These are phyloP conservation scores for Drosophila limbata DNA, from an alignment of 2,888 invertebrate genomes.

Conservation along the genomic window DNA sequence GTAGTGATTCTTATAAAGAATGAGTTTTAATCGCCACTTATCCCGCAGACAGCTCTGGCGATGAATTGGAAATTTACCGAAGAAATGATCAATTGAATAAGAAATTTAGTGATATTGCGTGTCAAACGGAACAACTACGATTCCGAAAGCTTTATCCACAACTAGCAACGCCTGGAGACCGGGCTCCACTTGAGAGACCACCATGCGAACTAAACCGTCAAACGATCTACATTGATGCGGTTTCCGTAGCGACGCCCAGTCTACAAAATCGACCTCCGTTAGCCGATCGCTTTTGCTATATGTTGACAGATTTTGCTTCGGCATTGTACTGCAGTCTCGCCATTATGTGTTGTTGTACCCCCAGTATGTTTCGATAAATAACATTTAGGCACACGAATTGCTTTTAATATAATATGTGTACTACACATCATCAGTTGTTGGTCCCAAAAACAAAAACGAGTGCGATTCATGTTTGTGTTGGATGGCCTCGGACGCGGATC, in stretches of 20 bases:
- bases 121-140: slow-evolving; percentile 66
- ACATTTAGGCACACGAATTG: slow-evolving; percentile 4
- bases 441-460: neutral
- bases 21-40: neutral
- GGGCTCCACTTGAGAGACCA: neutral
- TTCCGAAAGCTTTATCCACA: neutral
- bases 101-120: slow-evolving; percentile 8
- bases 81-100: neutral
- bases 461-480: slow-evolving; percentile 11
- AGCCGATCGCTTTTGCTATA: slow-evolving; percentile 72
- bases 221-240: slow-evolving; percentile 59
- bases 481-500: neutral
- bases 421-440: neutral
- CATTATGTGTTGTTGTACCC: slow-evolving; percentile 74
- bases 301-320: slow-evolving; percentile 71
- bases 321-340: slow-evolving; percentile 72
- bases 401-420: slow-evolving; percentile 19
- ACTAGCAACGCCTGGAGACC: slow-evolving; percentile 1
- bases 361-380: slow-evolving; percentile 67
- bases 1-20: neutral
- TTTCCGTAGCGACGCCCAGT: slow-evolving; percentile 39
- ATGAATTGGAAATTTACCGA: slow-evolving; percentile 53
- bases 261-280: slow-evolving; percentile 49
- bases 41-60: slow-evolving; percentile 59
- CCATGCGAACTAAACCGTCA: slow-evolving; percentile 63